These are phyloP conservation scores for Drosophila multiciliata DNA, from an alignment of 2,888 invertebrate species.

Conservation along the genomic window DNA sequence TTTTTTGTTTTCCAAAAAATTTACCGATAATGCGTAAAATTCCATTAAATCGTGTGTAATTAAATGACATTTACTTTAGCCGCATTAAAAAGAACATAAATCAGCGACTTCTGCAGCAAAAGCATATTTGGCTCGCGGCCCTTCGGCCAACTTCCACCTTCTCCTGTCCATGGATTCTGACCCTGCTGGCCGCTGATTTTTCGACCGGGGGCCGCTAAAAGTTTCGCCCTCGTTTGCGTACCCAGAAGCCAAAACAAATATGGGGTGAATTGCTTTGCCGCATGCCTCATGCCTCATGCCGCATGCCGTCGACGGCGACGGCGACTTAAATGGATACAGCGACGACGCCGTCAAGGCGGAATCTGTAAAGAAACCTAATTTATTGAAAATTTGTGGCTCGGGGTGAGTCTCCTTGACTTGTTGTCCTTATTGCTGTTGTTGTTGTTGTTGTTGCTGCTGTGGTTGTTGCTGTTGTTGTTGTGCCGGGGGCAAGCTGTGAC, in stretches of 20 bases:
- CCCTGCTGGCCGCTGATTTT: constrained; percentile 12
- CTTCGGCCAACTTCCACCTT: constrained; percentile 25
- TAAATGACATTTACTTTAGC: constrained; percentile 85
- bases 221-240: constrained; percentile 69
- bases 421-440: constrained; percentile 33
- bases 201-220: constrained; percentile 41
- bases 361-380: constrained; percentile 84
- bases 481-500: constrained; percentile 73
- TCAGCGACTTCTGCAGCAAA: constrained; percentile 73
- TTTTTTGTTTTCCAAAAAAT: constrained; percentile 44
- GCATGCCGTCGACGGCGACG: constrained; percentile 24
- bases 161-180: constrained; percentile 13
- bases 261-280: constrained; percentile 68
- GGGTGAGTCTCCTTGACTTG: constrained; percentile 71
- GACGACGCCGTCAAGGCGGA: constrained; percentile 50
- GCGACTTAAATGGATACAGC: constrained; percentile 57
- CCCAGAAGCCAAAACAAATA: constrained; percentile 70
- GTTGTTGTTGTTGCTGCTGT: constrained; percentile 34
- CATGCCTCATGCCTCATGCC: constrained; percentile 20
- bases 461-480: constrained; percentile 33
- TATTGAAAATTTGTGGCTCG: constrained; percentile 83
- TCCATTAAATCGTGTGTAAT: constrained; percentile 84
- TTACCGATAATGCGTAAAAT: constrained; percentile 83
- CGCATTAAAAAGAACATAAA: constrained; percentile 85
- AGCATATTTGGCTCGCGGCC: constrained; percentile 59